Evolutionary conservation across 2,113 vertebrate species (phyloP), one percentile per base, ranked within the genome.

Genomic region (Larimichthys crocea): DNA sequence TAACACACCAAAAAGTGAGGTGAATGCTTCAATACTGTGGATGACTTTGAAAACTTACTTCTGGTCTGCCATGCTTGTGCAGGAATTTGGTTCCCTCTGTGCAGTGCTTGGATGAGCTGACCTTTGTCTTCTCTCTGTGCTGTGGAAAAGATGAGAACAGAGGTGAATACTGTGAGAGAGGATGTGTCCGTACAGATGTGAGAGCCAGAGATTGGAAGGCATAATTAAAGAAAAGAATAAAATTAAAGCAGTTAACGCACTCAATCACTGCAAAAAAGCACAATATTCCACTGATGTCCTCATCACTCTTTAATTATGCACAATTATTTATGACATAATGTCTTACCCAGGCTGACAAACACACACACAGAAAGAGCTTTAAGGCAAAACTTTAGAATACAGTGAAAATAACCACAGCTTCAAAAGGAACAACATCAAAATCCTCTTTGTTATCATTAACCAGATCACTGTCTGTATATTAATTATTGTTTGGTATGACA

Each of bases 121-220:
- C 63, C 88, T 91, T 50, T 82, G 79, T 85, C 89, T 89, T 90
- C 82, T 93, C 87, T 92, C 92, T 67, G 87, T 92, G 90, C 95
- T 95, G 91, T 88, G 80, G 84, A 86, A 88, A 89, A 90, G 50
- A 89, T 65, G 66, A 92, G 61, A 89, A 71, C 40, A 75, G 69
- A 77, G 71, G 67, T 89, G 79, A 76, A 55, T 68, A 59, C 60
- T 42, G 53, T 66, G 50, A 79, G 81, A 70, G 63, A 70, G 63
- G 53, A 68, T 50, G 69, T 83, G 60, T 73, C 31, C 49, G 48
- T 22, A 26, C 26, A 72, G n/a, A 59, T 59, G 22, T 42, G 12
- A 60, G 5, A 55, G 35, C 52, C 8, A 66, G 8, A 29, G 53
- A 46, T 20, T 11, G 20, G 40, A n/a, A 35, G 53, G 8, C 5